Evolutionary conservation across 2,113 vertebrate species (phyloP), one percentile per base, ranked within the genome.

Genomic region (Anoplopoma fimbria): DNA sequence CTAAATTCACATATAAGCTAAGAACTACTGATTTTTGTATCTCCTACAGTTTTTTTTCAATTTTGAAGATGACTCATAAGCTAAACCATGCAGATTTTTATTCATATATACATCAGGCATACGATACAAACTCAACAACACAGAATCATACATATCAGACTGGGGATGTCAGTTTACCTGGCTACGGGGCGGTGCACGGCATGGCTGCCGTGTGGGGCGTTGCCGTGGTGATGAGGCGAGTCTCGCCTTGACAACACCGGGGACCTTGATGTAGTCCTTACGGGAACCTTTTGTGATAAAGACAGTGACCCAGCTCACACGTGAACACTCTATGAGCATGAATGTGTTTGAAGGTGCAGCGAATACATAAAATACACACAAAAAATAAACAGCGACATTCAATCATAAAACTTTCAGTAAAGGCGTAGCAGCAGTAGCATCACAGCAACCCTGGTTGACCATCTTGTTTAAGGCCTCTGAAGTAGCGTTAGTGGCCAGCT

Each of bases 201-300:
- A 69, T 96, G 97, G 90, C 93, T 95, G 82, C 93, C 95, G 72
- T 95, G 96, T 76, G 96, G 92, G 42, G 93, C 90, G 76, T 94
- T 96, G 88, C 96, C 94, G 65, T 96, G 97, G 89, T 96, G 96
- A 21, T 97, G 95, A n/a, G 98, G 97, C 83, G 97, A 98, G 85
- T 99, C 97, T 84, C 97, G 96, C 64, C 97, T 96, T 55, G 97
- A 95, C 88, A 99, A 92, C 89, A 99, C 97, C 4, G 98, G 98
- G 0, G 98, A 99, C 71, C 97, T 95, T 38, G 98, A 99, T 0
- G 97, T 98, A 57, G 98, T 98, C 95, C 98, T 97, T 91, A 98
- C 96, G 9, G 97, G 97, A 92, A 95, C 95, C 95, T 96, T 94
- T 86, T 70, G 75, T 87, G 87, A 91, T 85, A 91, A 84, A 94